These are phyloP conservation scores for Caenorhabditis afra DNA, from an alignment of 2,888 invertebrate species.

Conservation along the genomic window DNA sequence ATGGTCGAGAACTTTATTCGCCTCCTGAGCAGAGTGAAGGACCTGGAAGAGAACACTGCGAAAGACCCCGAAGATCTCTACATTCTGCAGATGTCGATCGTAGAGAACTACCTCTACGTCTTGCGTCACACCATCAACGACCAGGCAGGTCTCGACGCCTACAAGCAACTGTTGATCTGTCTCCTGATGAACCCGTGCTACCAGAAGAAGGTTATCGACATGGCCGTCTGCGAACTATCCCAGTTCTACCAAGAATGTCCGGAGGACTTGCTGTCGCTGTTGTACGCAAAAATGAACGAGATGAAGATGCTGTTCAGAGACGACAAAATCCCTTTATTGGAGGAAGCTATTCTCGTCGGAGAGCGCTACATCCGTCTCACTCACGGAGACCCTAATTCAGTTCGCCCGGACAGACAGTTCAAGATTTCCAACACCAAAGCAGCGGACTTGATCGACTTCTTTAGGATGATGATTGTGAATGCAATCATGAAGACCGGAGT, in stretches of 20 bases:
- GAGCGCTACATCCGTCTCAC: background rate
- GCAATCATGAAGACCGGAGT: slow-evolving; percentile 28
- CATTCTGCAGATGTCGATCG: slow-evolving; percentile 26
- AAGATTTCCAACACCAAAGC: background rate
- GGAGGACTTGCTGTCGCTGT: slow-evolving; percentile 4
- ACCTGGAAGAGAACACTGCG: background rate
- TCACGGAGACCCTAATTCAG: background rate
- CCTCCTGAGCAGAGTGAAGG: slow-evolving; percentile 6
- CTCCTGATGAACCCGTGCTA: slow-evolving; percentile 38
- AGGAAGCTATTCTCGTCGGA: slow-evolving; percentile 19
- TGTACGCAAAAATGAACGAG: background rate
- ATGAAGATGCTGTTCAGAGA: background rate
- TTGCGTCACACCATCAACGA: slow-evolving; percentile 16
- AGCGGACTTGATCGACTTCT: slow-evolving; percentile 4
- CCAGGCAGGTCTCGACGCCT: slow-evolving; percentile 27
- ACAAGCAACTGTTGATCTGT: slow-evolving; percentile 6
- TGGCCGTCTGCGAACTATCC: slow-evolving; percentile 13
- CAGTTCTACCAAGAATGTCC: slow-evolving; percentile 30
- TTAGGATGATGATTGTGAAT: slow-evolving; percentile 38
- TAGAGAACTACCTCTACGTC: slow-evolving; percentile 21
- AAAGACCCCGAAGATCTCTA: background rate
- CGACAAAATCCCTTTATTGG: background rate
- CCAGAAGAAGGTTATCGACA: slow-evolving; percentile 37
- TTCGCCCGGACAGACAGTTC: background rate
- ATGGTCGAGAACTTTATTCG: slow-evolving; percentile 27